Percentiles rank a stretch among this genome's conserved stretches.
Conservation (phyloP, 2,888 invertebrate genomes). For the Drosophila diplacantha region DNA sequence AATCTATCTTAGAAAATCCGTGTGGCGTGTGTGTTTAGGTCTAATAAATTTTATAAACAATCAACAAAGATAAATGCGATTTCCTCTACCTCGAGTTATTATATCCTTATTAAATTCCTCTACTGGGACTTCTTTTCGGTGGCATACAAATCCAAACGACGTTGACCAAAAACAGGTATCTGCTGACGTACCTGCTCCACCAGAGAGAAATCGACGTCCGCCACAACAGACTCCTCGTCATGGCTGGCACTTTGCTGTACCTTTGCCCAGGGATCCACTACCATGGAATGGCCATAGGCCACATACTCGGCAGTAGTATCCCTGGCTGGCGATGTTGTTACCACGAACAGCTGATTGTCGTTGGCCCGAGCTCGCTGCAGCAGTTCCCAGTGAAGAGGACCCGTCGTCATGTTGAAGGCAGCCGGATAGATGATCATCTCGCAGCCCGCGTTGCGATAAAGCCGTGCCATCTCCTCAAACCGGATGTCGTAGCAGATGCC, state of each 20-base stretch:
- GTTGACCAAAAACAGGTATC: slow-evolving; percentile 88
- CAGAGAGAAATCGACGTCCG: slow-evolving; percentile 86
- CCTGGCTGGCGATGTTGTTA: slow-evolving; percentile 90
- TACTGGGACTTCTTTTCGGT: slow-evolving; percentile 46
- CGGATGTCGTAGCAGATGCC: slow-evolving; percentile 97
- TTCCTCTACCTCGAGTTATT: slow-evolving; percentile 17
- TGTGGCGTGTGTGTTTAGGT: slow-evolving; percentile 22
- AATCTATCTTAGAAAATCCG: slow-evolving; percentile 4
- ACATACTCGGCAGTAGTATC: slow-evolving; percentile 88
- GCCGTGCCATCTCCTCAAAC: slow-evolving; percentile 91
- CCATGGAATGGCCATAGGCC: slow-evolving; percentile 92
- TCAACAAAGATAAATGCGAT: slow-evolving; percentile 11
- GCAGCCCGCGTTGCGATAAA: slow-evolving; percentile 86
- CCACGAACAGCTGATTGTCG: slow-evolving; percentile 94
- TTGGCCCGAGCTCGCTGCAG: slow-evolving; percentile 88
- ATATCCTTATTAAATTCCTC: not conserved
- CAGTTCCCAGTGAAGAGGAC: slow-evolving; percentile 95
- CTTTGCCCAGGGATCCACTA: slow-evolving; percentile 89
- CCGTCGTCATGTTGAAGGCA: slow-evolving; percentile 97
- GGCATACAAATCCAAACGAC: slow-evolving; percentile 85
- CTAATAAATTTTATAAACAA: slow-evolving; percentile 31
- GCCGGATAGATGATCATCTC: slow-evolving; percentile 93
- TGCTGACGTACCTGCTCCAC: slow-evolving; percentile 88
- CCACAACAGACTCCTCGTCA: slow-evolving; percentile 78
- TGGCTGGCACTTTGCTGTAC: slow-evolving; percentile 83